Percentiles rank a stretch among this genome's conserved stretches.
Conservation (phyloP, 2,888 invertebrate genomes). For the Latrodectus elegans region DNA sequence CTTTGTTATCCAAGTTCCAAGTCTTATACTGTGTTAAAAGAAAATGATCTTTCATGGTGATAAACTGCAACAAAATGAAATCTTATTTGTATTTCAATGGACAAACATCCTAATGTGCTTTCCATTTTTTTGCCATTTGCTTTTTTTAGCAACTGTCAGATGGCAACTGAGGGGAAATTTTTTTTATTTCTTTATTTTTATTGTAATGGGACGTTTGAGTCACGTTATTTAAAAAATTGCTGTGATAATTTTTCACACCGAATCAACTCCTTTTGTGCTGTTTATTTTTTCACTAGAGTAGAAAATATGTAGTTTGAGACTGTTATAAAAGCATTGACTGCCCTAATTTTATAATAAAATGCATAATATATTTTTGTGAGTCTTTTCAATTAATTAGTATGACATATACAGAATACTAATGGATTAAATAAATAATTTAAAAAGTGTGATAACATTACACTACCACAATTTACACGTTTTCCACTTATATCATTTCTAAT, state of each 20-base stretch:
- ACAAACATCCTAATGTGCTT: neutral
- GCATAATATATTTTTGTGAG: conserved; percentile 44
- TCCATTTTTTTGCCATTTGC: conserved; percentile 9
- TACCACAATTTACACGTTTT: too few relatives aligned
- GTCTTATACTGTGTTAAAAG: neutral
- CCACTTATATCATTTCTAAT: too few relatives aligned
- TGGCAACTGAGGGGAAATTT: conserved; percentile 3
- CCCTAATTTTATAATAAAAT: conserved; percentile 61
- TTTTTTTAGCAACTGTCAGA: conserved; percentile 3
- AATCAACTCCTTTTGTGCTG: conserved; percentile 17
- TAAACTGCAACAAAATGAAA: conserved; percentile 15
- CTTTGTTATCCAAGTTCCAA: conserved; percentile 39
- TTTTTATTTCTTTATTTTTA: conserved; percentile 6
- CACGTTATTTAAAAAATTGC: conserved; percentile 44
- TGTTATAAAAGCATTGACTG: conserved; percentile 34
- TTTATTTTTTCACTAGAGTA: conserved; percentile 22
- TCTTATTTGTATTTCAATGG: neutral
- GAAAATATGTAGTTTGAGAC: neutral
- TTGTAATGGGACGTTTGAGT: conserved; percentile 25
- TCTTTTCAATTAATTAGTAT: neutral
- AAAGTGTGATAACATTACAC: too few relatives aligned
- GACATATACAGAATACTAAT: too few relatives aligned
- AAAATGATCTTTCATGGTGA: conserved; percentile 26
- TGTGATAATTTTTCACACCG: conserved; percentile 64
- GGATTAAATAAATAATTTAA: too few relatives aligned